phyloP scores from a whole-genome alignment of 2,888 invertebrate genomes.

The Lepidochitona cinerea region DNA sequence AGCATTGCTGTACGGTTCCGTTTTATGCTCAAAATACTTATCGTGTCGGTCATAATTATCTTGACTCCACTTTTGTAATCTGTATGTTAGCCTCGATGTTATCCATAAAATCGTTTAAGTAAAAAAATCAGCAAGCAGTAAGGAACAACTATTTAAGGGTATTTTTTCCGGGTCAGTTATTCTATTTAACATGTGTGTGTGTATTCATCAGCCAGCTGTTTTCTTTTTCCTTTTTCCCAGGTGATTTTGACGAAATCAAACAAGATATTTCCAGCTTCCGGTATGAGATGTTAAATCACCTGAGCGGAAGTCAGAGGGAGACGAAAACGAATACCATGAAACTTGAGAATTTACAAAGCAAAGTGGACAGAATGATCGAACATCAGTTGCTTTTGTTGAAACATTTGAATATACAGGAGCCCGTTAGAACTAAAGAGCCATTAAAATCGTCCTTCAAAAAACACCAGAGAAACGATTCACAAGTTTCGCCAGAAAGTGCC shows the following conservation, averaged over 20 bases:
- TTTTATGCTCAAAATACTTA: too few relatives aligned
- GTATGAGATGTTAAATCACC: slow-evolving; percentile 25
- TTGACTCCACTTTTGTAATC: too few relatives aligned
- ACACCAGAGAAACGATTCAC: neutral
- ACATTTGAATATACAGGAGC: neutral
- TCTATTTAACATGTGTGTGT: too few relatives aligned
- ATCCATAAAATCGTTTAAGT: too few relatives aligned
- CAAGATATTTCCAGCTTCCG: slow-evolving; percentile 32
- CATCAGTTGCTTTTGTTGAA: slow-evolving; percentile 4
- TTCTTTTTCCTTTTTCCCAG: neutral
- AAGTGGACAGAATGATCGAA: slow-evolving; percentile 2
- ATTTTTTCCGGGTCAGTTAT: too few relatives aligned
- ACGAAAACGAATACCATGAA: slow-evolving; percentile 25
- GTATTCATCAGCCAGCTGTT: too few relatives aligned
- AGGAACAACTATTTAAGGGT: too few relatives aligned
- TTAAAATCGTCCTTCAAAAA: neutral
- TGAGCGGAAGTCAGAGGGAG: slow-evolving; percentile 23
- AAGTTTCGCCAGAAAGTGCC: neutral
- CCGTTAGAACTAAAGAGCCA: neutral
- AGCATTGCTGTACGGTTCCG: too few relatives aligned
- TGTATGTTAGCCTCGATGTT: too few relatives aligned
- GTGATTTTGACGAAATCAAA: slow-evolving; percentile 25
- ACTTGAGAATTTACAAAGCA: neutral
- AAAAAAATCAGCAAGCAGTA: too few relatives aligned
- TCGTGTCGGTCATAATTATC: too few relatives aligned